These are phyloP conservation scores for Dryobotodes eremita DNA, from an alignment of 2,888 invertebrate species.

Conservation along the genomic window DNA sequence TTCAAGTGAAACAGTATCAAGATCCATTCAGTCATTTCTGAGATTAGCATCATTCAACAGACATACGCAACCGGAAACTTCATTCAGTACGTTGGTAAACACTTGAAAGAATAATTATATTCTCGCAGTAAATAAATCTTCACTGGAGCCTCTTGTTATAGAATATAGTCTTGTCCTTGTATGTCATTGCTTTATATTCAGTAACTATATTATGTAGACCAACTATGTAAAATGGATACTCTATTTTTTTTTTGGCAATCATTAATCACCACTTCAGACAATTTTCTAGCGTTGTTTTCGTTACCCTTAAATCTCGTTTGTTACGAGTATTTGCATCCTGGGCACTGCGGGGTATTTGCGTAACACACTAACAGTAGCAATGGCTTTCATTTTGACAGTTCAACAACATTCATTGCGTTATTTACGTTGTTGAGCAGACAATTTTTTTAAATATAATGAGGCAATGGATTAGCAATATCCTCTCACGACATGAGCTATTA, in stretches of 20 bases:
- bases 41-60: conserved; percentile 15
- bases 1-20: not conserved
- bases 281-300: no score
- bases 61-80: conserved; percentile 27
- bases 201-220: no score
- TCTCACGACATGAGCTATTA: no score
- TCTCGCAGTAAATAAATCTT: conserved; percentile 18
- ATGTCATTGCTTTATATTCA: no score
- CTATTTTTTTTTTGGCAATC: no score
- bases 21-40: conserved; percentile 3
- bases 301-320: no score
- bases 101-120: conserved; percentile 22
- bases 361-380: not conserved
- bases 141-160: conserved; percentile 3
- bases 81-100: conserved; percentile 22
- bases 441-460: not conserved
- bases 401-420: not conserved
- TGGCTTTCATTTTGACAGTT: not conserved
- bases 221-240: no score
- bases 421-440: no score
- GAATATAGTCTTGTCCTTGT: conserved; percentile 5
- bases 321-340: no score
- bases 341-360: not conserved
- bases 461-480: not conserved
- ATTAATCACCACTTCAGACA: no score